Conservation (phyloP, 2,888 invertebrate species). For the Tholera decimalis region DNA sequence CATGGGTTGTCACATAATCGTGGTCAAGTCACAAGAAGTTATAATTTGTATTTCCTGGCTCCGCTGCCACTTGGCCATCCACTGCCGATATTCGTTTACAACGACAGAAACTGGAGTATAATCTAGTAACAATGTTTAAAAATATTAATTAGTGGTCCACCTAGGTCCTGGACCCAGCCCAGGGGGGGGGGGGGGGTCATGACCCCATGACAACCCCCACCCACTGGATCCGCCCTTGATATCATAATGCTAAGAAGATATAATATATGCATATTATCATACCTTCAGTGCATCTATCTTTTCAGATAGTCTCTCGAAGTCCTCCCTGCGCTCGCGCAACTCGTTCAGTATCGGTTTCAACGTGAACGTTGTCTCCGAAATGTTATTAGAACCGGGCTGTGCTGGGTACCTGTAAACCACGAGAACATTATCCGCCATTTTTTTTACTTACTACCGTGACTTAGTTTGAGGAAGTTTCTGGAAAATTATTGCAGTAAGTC, state of each 20-base stretch:
- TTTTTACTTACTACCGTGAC: not conserved
- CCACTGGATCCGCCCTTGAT: no score
- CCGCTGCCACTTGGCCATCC: no score
- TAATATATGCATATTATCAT: slow-evolving; percentile 20
- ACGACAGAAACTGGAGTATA: no score
- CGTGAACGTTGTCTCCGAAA: slow-evolving; percentile 86
- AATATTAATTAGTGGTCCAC: no score
- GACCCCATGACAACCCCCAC: no score
- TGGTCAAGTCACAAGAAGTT: no score
- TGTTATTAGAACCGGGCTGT: slow-evolving; percentile 85
- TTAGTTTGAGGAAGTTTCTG: not conserved
- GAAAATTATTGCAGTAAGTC: not conserved
- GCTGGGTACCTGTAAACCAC: slow-evolving; percentile 87
- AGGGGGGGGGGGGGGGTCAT: no score
- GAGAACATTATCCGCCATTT: not conserved
- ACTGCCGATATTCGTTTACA: no score
- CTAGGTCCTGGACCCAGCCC: no score
- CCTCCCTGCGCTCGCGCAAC: slow-evolving; percentile 95
- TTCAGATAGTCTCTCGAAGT: slow-evolving; percentile 95
- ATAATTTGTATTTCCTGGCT: no score
- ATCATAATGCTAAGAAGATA: not conserved
- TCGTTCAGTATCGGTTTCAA: slow-evolving; percentile 95
- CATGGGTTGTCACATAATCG: no score
- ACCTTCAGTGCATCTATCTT: slow-evolving; percentile 95
- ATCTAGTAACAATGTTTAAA: no score